Base-by-base conservation (phyloP, 2,888 invertebrate species). In the Thalpophila matura region DNA sequence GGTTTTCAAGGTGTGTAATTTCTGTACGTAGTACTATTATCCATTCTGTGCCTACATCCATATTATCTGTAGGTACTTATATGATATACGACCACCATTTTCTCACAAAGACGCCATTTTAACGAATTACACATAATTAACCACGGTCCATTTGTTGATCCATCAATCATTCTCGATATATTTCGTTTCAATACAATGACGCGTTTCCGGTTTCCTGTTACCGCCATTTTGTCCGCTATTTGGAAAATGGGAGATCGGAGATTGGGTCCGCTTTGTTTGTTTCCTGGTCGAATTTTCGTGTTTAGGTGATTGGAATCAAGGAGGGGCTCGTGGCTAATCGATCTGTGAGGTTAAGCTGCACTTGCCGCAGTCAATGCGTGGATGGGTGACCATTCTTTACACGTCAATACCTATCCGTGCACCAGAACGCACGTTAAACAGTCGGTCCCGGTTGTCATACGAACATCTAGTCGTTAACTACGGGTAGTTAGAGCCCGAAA, bases 41-140 rank as follows among this genome's bases (percentile, higher is more conserved):
- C n/a, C n/a, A n/a, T n/a, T n/a, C n/a, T n/a, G n/a, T n/a, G n/a
- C n/a, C n/a, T n/a, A n/a, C n/a, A n/a, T n/a, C 3, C 9, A 18
- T n/a, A 57, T 70, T 62, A 62, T 61, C 18, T 18, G 4, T 12
- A n/a, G n/a, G n/a, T n/a, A n/a, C 16, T 18, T 16, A 0, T 27
- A 74, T 68, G 68, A 68, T 58, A 38, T 57, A 67, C n/a, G 33
- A 38, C 24, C 43, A 7, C 27, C 29, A 67, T 74, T 67, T 74
- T 29, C 20, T 12, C 69, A 67, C 68, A 74, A 74, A 74, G 68
- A 43, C 43, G 27, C 14, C 67, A 68, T 74, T 78, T 74, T 43
- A 74, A 73, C 61, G 74, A 77, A 77, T 78, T 61, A 74, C 51
- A 47, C 55, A 40, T 55, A 78, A 77, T 74, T 74, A 78, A 78